phyloP scores from a whole-genome alignment of 2,113 vertebrate genomes.

The Pipra filicauda region DNA sequence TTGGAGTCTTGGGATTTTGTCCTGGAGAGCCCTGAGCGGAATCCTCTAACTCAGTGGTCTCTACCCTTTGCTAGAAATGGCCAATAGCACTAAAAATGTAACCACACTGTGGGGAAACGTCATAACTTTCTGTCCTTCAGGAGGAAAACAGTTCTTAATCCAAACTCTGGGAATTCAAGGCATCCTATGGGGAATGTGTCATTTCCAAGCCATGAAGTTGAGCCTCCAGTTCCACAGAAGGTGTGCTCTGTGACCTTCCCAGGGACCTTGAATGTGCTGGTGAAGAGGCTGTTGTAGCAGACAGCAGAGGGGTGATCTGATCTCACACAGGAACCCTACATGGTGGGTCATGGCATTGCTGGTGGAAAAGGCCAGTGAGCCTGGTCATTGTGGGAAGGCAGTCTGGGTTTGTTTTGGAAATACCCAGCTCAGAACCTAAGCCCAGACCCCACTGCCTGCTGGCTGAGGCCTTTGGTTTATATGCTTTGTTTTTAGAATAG shows the following conservation, averaged over 20 bases:
- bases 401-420: slow-evolving; percentile 4
- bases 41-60: neutral
- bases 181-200: neutral
- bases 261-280: neutral
- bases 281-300: neutral
- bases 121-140: neutral
- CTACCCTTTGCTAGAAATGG: neutral
- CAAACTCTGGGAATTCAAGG: neutral
- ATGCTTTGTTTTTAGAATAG: neutral
- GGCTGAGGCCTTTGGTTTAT: neutral
- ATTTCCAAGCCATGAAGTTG: neutral
- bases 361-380: neutral
- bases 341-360: neutral
- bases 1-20: fast-evolving
- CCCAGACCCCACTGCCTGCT: neutral
- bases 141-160: neutral
- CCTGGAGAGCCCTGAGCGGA: neutral
- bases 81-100: neutral
- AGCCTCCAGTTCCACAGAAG: neutral
- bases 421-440: neutral
- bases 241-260: neutral
- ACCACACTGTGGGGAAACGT: fast-evolving
- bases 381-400: neutral
- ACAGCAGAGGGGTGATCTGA: neutral
- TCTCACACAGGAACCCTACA: neutral